A percentile compares a stretch with the other conserved stretches of the same genome.
These are phyloP conservation scores for Penaeus monodon DNA, from an alignment of 2,888 invertebrate genomes.

Conservation along the genomic window DNA sequence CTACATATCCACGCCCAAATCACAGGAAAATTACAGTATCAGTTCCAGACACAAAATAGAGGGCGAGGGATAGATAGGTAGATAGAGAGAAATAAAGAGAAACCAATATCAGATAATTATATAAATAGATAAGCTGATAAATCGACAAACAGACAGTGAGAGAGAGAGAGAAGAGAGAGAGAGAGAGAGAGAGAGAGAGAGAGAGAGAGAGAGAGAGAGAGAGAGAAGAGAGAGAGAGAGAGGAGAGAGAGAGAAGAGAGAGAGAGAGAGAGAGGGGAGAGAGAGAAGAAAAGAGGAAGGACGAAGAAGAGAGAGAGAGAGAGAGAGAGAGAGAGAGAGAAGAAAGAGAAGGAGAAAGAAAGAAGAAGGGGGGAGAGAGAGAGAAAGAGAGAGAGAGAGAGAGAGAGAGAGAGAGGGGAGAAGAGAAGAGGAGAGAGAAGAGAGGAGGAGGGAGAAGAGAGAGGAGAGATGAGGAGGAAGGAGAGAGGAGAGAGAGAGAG, in stretches of 20 bases:
- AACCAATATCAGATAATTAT: background rate
- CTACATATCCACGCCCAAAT: slow-evolving; percentile 31
- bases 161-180: slow-evolving; percentile 1
- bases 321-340: background rate
- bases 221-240: background rate
- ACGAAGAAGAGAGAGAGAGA: no score
- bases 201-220: background rate
- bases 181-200: slow-evolving; percentile 3
- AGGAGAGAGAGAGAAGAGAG: background rate
- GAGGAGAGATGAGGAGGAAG: background rate
- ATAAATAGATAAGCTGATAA: no score
- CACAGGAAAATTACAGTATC: slow-evolving; percentile 46
- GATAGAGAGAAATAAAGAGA: background rate
- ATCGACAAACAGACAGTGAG: no score
- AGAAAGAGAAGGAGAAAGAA: background rate
- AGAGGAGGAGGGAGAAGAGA: background rate
- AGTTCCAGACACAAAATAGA: slow-evolving; percentile 15
- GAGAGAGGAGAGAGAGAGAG: background rate
- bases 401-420: background rate
- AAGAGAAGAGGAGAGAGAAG: background rate
- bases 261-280: no score
- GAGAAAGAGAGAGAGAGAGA: no score
- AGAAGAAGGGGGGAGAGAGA: background rate
- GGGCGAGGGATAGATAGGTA: background rate
- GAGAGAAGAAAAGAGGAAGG: background rate